Percentiles rank a stretch among this genome's conserved stretches.
These are phyloP conservation scores for Sarcophaga peregrina DNA, from an alignment of 1,140 invertebrate genomes.

Conservation along the genomic window DNA sequence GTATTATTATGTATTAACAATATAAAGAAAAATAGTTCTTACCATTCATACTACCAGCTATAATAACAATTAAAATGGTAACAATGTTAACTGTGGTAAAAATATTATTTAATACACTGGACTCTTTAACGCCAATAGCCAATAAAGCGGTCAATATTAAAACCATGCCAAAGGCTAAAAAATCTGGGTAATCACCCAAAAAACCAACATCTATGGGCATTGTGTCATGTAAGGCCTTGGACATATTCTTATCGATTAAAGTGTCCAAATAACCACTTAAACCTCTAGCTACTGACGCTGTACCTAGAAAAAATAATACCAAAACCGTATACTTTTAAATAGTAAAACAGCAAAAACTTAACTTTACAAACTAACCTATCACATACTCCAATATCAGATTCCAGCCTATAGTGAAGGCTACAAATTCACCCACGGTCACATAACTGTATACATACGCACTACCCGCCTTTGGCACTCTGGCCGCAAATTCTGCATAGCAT, in stretches of 20 bases:
- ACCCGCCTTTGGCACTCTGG: conserved; percentile 85
- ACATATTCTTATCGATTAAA: conserved; percentile 80
- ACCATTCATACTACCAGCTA: conserved; percentile 85
- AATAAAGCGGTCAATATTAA: conserved; percentile 77
- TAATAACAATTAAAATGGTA: conserved; percentile 85
- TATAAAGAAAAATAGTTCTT: conserved; percentile 53
- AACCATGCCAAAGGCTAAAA: conserved; percentile 80
- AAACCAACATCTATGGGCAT: conserved; percentile 80
- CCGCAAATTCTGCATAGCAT: conserved; percentile 89
- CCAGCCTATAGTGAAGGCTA: conserved; percentile 85
- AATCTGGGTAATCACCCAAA: conserved; percentile 85
- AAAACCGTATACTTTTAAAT: not conserved
- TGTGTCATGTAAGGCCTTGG: conserved; percentile 72
- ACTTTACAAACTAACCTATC: conserved; percentile 73
- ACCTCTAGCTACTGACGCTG: conserved; percentile 90
- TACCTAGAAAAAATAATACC: conserved; percentile 68
- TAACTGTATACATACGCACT: conserved; percentile 91
- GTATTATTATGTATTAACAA: not conserved
- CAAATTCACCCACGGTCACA: conserved; percentile 86
- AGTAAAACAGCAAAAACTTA: not conserved
- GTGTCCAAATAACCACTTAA: conserved; percentile 90
- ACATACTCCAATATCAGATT: conserved; percentile 91
- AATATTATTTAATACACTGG: conserved; percentile 88
- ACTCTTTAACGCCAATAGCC: conserved; percentile 87
- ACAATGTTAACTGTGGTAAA: conserved; percentile 88